Evolutionary conservation across 2,797 vertebrate species (phyloP).

Genomic region (Pyrocephalus nanus): DNA sequence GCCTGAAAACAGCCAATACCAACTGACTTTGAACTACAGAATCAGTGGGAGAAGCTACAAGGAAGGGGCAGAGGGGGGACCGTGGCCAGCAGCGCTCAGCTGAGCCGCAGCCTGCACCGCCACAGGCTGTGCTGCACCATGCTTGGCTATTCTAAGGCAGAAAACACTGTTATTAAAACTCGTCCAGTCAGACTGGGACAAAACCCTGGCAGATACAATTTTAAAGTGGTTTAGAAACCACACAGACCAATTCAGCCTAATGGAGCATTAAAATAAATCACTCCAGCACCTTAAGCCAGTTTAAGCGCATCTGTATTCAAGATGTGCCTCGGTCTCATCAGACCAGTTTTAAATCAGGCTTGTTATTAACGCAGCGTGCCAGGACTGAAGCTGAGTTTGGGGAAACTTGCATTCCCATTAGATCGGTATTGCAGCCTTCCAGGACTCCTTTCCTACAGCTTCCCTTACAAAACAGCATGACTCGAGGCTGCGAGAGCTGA

Average conservation of each 20-base stretch:
- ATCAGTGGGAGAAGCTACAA: background rate
- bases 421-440: background rate
- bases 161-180: background rate
- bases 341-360: conserved; percentile 23
- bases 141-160: background rate
- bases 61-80: background rate
- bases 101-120: background rate
- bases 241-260: conserved; percentile 59
- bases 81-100: fast-evolving
- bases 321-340: conserved; percentile 30
- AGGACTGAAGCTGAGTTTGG: background rate
- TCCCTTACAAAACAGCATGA: background rate
- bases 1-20: background rate
- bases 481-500: background rate
- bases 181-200: conserved; percentile 8
- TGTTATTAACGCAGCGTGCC: background rate
- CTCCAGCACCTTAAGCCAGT: conserved; percentile 61
- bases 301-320: conserved; percentile 54
- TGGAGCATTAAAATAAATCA: conserved; percentile 64
- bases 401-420: background rate
- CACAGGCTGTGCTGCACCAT: background rate
- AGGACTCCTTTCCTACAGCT: background rate
- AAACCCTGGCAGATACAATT: conserved; percentile 21
- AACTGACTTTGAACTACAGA: background rate
- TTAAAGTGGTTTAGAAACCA: conserved; percentile 51